Percentiles rank a stretch among this genome's conserved stretches.
Conservation (phyloP, 2,113 vertebrate species). For the Daphoenositta chrysoptera region DNA sequence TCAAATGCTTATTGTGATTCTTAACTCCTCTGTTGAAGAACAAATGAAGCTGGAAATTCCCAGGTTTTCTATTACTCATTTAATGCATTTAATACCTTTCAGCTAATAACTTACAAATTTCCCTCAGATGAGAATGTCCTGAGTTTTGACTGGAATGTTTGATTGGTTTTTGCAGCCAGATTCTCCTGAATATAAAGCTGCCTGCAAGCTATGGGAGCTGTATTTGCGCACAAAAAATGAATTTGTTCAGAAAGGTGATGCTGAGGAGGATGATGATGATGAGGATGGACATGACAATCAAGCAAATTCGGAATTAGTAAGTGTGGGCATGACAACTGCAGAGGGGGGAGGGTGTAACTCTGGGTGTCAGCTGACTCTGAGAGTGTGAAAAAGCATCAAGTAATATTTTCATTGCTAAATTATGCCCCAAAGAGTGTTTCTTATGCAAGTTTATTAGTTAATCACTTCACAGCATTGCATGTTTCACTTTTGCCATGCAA, state of each 20-base stretch:
- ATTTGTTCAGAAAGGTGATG: slow-evolving; percentile 93
- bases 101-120: background rate
- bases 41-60: background rate
- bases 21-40: background rate
- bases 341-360: background rate
- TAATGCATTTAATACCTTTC: background rate
- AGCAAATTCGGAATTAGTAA: slow-evolving; percentile 86
- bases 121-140: background rate
- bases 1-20: background rate
- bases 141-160: background rate
- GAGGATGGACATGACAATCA: slow-evolving; percentile 86
- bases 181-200: slow-evolving; percentile 92
- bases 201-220: slow-evolving; percentile 95
- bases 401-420: background rate
- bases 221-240: slow-evolving; percentile 96
- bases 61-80: background rate
- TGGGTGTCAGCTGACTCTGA: background rate
- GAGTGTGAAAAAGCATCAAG: background rate
- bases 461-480: background rate
- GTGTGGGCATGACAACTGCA: slow-evolving; percentile 46
- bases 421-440: background rate
- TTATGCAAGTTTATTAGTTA: background rate
- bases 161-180: slow-evolving; percentile 77
- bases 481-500: background rate
- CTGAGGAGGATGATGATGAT: slow-evolving; percentile 93